A percentile compares a stretch with the other conserved stretches of the same genome.
Evolutionary conservation across 2,113 vertebrate genomes (phyloP).

Genomic region (Mola mola): DNA sequence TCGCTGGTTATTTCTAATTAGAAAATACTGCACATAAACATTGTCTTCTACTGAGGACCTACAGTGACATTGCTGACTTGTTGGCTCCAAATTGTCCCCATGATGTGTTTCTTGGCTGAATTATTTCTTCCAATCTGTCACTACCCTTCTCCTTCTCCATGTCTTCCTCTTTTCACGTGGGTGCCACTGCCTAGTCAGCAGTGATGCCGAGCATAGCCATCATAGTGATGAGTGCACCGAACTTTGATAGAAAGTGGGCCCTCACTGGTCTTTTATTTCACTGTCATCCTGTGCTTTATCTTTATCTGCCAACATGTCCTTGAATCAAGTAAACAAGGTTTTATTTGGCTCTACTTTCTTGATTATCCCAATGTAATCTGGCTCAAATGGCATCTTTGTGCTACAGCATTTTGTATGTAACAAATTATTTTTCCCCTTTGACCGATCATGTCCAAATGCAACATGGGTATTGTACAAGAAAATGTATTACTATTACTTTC

Average conservation of each 20-base stretch:
- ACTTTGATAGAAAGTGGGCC: conserved; percentile 37
- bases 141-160: conserved; percentile 16
- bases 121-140: conserved; percentile 28
- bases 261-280: conserved; percentile 35
- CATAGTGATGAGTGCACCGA: conserved; percentile 46
- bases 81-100: conserved; percentile 9
- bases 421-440: too few relatives aligned
- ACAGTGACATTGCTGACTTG: conserved; percentile 16
- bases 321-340: conserved; percentile 36
- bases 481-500: too few relatives aligned
- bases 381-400: neutral
- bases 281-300: conserved; percentile 23
- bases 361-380: conserved; percentile 5
- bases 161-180: conserved; percentile 32
- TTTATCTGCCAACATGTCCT: conserved; percentile 35
- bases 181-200: conserved; percentile 34
- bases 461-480: too few relatives aligned
- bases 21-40: neutral
- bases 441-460: too few relatives aligned
- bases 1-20: neutral
- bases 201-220: conserved; percentile 36
- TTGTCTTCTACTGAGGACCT: too few relatives aligned
- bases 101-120: conserved; percentile 32
- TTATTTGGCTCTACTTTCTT: neutral
- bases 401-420: neutral